These are phyloP conservation scores for Amblyopsis rosae DNA, from an alignment of 2,113 vertebrate genomes.

Conservation along the genomic window DNA sequence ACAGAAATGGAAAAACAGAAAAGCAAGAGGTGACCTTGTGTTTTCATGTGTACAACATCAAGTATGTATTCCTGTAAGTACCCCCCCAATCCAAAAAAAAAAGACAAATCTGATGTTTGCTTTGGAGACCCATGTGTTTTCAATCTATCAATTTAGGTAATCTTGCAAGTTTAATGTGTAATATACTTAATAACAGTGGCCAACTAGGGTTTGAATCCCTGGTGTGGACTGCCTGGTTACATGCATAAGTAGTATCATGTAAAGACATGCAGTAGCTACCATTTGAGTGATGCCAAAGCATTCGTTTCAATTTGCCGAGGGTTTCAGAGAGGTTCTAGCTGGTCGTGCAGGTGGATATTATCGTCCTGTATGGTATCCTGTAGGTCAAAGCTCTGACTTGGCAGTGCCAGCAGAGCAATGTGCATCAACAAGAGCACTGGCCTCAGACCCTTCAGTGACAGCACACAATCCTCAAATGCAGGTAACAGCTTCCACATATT, in stretches of 20 bases:
- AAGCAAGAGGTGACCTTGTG: slow-evolving; percentile 19
- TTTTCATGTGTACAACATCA: too few relatives aligned
- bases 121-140: too few relatives aligned
- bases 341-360: slow-evolving; percentile 80
- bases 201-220: too few relatives aligned
- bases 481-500: slow-evolving; percentile 32
- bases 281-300: slow-evolving; percentile 72
- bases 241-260: too few relatives aligned
- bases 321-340: slow-evolving; percentile 79
- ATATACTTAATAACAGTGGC: too few relatives aligned
- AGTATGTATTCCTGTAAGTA: too few relatives aligned
- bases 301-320: slow-evolving; percentile 70
- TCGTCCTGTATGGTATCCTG: slow-evolving; percentile 82
- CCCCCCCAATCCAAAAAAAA: too few relatives aligned
- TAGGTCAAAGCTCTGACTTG: slow-evolving; percentile 70
- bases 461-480: not conserved
- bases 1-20: not conserved
- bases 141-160: too few relatives aligned
- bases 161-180: too few relatives aligned
- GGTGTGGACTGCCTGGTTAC: too few relatives aligned
- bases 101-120: too few relatives aligned
- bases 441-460: slow-evolving; percentile 22
- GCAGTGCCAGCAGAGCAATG: slow-evolving; percentile 42
- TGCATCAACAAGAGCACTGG: slow-evolving; percentile 19
- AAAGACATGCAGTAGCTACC: slow-evolving; percentile 54